phyloP scores from a whole-genome alignment of 2,113 vertebrate genomes.

The Cariama cristata region DNA sequence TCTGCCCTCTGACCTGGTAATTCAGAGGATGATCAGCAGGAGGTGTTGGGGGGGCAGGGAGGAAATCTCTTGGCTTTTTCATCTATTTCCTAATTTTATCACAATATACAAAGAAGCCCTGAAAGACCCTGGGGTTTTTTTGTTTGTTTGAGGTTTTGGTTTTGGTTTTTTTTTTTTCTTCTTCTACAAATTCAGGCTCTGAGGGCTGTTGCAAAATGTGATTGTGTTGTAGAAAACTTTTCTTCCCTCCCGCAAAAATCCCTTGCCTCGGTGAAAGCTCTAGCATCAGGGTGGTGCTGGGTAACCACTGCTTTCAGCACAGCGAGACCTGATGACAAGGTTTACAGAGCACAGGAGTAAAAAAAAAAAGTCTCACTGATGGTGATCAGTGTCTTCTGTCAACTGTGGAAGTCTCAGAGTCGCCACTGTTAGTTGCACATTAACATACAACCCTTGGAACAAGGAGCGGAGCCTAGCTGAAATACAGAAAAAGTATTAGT shows the following conservation, averaged over 20 bases:
- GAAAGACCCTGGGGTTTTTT: neutral
- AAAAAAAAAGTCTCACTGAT: neutral
- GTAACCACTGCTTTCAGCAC: fast-evolving
- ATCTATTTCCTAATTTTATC: neutral
- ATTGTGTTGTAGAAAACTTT: neutral
- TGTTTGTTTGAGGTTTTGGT: no score
- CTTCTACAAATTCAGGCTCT: neutral
- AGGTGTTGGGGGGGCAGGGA: neutral
- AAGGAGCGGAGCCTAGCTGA: neutral
- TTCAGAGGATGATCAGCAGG: neutral
- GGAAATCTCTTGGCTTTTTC: neutral
- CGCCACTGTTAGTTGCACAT: neutral
- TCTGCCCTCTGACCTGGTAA: neutral
- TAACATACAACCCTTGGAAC: neutral
- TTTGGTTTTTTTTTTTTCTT: neutral
- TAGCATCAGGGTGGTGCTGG: neutral
- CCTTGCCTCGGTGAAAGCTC: neutral
- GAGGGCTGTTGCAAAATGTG: neutral
- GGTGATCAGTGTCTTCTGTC: neutral
- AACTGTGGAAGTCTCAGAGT: neutral
- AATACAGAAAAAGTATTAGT: neutral
- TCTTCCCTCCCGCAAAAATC: neutral
- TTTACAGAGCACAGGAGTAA: neutral
- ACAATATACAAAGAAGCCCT: neutral
- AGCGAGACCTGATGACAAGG: neutral